A percentile compares a stretch with the other conserved stretches of the same genome.
Conservation (phyloP, 2,888 invertebrate species). For the Tachina lurida region DNA sequence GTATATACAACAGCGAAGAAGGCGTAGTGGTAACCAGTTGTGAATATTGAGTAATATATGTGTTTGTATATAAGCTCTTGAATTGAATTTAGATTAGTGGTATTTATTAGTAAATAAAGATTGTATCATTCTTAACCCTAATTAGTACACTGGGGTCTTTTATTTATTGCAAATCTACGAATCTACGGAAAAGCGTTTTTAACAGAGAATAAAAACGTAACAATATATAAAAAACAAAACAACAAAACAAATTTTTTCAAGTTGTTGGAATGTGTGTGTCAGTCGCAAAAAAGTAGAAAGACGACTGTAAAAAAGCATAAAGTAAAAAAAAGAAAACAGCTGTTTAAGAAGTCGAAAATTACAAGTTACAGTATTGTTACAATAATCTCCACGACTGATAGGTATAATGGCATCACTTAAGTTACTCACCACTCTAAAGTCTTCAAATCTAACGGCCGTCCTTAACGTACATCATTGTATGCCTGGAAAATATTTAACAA, state of each 20-base stretch:
- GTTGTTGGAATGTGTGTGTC: background rate
- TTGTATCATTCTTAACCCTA: too few relatives aligned
- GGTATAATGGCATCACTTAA: constrained; percentile 62
- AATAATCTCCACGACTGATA: background rate
- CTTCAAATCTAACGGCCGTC: constrained; percentile 33
- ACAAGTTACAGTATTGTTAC: background rate
- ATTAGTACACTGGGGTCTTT: too few relatives aligned
- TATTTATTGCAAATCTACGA: too few relatives aligned
- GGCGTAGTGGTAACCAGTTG: too few relatives aligned
- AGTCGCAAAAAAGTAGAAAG: constrained; percentile 12
- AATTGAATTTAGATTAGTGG: too few relatives aligned
- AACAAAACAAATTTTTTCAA: constrained; percentile 4
- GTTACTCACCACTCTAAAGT: constrained; percentile 39
- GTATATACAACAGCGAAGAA: too few relatives aligned
- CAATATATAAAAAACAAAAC: too few relatives aligned
- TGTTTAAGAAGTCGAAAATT: constrained; percentile 14
- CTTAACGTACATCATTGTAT: constrained; percentile 34
- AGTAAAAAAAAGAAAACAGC: constrained; percentile 42
- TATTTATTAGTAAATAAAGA: too few relatives aligned
- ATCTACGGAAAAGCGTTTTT: too few relatives aligned
- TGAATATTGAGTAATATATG: too few relatives aligned
- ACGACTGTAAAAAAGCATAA: background rate
- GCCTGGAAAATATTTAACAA: constrained; percentile 13
- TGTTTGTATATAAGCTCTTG: too few relatives aligned
- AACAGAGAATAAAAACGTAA: too few relatives aligned